Conservation (phyloP, 2,888 invertebrate species). For the Phalera bucephala region DNA sequence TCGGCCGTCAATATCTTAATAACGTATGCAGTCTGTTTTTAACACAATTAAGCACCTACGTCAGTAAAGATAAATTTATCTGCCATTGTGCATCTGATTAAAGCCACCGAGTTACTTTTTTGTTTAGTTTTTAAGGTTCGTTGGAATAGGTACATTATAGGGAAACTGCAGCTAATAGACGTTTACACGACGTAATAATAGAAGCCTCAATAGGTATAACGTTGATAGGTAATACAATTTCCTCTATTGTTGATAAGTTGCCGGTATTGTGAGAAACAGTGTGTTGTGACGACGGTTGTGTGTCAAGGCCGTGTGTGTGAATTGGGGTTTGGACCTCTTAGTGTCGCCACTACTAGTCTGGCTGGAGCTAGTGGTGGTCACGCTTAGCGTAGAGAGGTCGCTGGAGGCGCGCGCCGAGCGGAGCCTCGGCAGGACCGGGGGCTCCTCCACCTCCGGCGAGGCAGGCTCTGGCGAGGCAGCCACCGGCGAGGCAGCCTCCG, state of each 20-base stretch:
- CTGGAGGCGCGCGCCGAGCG: conserved; percentile 77
- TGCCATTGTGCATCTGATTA: too few relatives aligned
- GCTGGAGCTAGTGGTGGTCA: conserved; percentile 77
- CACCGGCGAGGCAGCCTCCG: conserved; percentile 63
- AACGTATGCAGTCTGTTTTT: too few relatives aligned
- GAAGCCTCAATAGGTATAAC: not conserved
- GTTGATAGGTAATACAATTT: not conserved
- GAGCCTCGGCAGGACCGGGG: conserved; percentile 69
- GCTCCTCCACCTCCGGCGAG: conserved; percentile 68
- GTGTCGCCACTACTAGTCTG: conserved; percentile 71
- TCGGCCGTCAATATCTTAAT: too few relatives aligned
- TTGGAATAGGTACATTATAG: too few relatives aligned
- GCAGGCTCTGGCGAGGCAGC: conserved; percentile 54
- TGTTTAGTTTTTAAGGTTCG: too few relatives aligned
- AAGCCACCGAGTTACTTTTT: too few relatives aligned
- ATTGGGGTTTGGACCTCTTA: conserved; percentile 63
- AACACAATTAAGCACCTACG: too few relatives aligned
- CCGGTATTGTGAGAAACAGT: not conserved
- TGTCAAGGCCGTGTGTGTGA: conserved; percentile 5
- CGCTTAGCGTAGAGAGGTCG: conserved; percentile 76
- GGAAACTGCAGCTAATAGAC: too few relatives aligned
- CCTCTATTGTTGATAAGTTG: conserved; percentile 1
- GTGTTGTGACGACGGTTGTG: conserved; percentile 15
- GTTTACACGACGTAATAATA: not conserved
- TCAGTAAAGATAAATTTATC: too few relatives aligned